phyloP scores from a whole-genome alignment of 2,797 vertebrate species.

The Gadopsis bispinosus region DNA sequence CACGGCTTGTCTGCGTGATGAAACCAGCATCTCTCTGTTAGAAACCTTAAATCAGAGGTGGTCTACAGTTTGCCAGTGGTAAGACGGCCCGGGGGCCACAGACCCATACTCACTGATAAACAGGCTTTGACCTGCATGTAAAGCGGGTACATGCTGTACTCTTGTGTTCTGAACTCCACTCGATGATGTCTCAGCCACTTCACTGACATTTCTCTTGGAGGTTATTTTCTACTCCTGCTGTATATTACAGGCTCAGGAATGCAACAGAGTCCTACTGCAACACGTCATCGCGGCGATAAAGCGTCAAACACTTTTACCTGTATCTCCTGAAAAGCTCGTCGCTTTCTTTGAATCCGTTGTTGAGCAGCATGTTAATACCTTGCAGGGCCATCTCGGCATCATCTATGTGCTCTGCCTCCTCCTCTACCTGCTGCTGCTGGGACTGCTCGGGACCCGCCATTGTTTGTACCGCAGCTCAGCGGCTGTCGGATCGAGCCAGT shows the following conservation, averaged over 20 bases:
- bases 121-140: background rate
- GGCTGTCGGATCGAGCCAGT: conserved; percentile 35
- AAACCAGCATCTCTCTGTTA: background rate
- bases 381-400: conserved; percentile 96
- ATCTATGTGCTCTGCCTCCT: conserved; percentile 86
- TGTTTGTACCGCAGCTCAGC: conserved; percentile 47
- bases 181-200: background rate
- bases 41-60: background rate
- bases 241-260: background rate
- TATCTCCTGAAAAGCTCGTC: conserved; percentile 98
- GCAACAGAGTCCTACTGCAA: background rate
- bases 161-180: background rate
- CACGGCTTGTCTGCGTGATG: background rate
- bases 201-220: background rate
- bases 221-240: background rate
- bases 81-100: background rate
- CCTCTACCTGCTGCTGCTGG: conserved; percentile 80
- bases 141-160: conserved; percentile 12
- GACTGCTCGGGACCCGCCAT: conserved; percentile 85
- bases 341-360: conserved; percentile 97
- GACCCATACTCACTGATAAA: background rate
- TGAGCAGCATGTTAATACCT: conserved; percentile 98
- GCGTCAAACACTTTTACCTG: conserved; percentile 81
- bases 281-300: background rate
- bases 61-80: background rate